Conservation (phyloP, 2,888 invertebrate species). For the Ennomos quercinarius region DNA sequence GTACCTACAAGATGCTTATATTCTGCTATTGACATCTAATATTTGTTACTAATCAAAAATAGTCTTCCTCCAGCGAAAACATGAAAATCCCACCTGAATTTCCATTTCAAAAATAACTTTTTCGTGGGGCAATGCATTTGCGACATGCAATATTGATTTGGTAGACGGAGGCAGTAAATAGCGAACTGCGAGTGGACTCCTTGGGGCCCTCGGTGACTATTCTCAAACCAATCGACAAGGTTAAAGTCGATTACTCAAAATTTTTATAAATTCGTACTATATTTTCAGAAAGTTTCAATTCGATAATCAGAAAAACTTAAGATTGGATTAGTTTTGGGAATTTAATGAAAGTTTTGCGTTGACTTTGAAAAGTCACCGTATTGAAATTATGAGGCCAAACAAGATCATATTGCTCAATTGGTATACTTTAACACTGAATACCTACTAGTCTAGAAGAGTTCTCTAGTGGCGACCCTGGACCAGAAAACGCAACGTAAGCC, state of each 20-base stretch:
- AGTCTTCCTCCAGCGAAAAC: conserved; percentile 19
- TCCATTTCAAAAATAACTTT: conserved; percentile 55
- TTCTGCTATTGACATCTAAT: background rate
- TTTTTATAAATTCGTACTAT: no score
- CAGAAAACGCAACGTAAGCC: no score
- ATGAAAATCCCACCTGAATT: conserved; percentile 41
- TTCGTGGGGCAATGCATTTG: conserved; percentile 62
- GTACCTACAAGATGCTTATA: background rate
- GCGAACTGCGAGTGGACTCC: conserved; percentile 71
- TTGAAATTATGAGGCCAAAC: no score
- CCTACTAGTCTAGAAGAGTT: no score
- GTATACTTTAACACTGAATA: no score
- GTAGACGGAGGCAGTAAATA: conserved; percentile 72
- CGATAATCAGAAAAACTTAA: conserved; percentile 10
- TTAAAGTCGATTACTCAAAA: background rate
- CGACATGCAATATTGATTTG: conserved; percentile 75
- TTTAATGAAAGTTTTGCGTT: background rate
- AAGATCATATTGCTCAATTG: no score
- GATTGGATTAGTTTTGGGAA: conserved; percentile 13
- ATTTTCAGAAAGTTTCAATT: background rate
- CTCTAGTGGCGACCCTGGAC: no score
- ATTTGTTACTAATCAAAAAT: conserved; percentile 1
- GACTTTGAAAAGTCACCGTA: background rate
- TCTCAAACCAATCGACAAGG: conserved; percentile 45
- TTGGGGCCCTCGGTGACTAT: conserved; percentile 59